Evolutionary conservation across 2,888 invertebrate species (phyloP), one percentile per base, ranked within the genome.

Genomic region (Uropetala carovei): DNA sequence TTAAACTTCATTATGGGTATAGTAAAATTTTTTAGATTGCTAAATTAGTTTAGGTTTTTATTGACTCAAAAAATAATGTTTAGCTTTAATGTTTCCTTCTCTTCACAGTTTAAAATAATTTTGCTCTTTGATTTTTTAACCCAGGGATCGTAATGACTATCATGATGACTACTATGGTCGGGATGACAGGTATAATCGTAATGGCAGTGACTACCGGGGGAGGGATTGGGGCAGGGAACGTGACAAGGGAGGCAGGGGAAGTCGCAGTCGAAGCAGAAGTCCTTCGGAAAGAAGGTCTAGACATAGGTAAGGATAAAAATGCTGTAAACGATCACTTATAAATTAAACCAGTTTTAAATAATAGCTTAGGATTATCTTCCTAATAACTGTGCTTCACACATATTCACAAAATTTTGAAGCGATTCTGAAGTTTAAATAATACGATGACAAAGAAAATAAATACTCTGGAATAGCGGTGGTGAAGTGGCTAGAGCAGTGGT

Each of bases 161-260:
- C 89, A 64, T 64, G 89, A 89, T 68, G 89, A 89, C 11, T 89
- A 68, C 22, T 89, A 89, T 22, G 64, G 18, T 43, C 89, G 89
- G 43, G 89, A 89, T 56, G 89, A 89, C 56, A 89, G 89, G 43
- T 89, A 89, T 64, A 89, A 43, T 64, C 60, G 89, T 43, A 89
- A 89, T 68, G 89, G 89, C 3, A 43, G 89, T 0, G 89, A 89
- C 1, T 89, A 64, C 7, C 14, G 89, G 30, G 89, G 89, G 13
- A 89, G 89, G 16, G 89, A 89, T 89, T 89, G 89, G 89, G 89
- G 89, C n/a, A 43, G 89, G 43, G 89, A 89, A 43, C 64, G 89
- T 43, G 89, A 89, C 0, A 60, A 64, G 43, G 89, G 64, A 64
- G 64, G 8, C 13, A 64, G 64, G 56, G 89, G 89, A 9, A 60